Evolutionary conservation across 2,113 vertebrate species (phyloP), one percentile per base, ranked within the genome.

Genomic region (Misgurnus anguillicaudatus): DNA sequence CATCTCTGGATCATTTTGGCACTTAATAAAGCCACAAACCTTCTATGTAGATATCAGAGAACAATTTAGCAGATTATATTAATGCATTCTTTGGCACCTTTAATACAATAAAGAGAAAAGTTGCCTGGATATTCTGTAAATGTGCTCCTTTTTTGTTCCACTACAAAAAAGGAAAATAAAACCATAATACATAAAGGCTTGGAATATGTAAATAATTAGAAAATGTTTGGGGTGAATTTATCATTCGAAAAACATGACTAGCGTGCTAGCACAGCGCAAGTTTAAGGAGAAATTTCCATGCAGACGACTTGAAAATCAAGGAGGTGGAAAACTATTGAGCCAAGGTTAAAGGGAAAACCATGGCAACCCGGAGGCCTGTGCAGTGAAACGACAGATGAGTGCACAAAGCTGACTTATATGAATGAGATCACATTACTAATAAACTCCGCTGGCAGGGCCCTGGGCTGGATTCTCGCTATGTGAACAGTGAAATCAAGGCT

Each of bases 341-440:
- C 73, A 77, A 70, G 69, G 88, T 87, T 86, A 80, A 77, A 77
- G 69, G 48, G 58, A 71, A 24, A 77, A 48, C 87, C 88, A 87
- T 87, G 77, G 87, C 82, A 90, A 90, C 85, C 77, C 78, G 85
- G 80, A 83, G 66, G 82, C 66, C 60, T 5, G 69, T 75, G 80
- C 55, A 38, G 77, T 79, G 79, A 85, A 83, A 85, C 64, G 84
- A 82, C 86, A 85, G 70, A 84, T 83, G 82, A 76, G 63, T 55
- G 80, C 80, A 78, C 78, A 86, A 82, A 84, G 83, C 75, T 80
- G 88, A 86, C 80, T 83, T 75, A 80, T 85, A 87, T 87, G 75
- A 89, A 80, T 83, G 85, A 82, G 80, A 86, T 84, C 79, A 72
- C 73, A 60, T 75, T 78, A 79, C 84, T 88, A 87, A 90, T 87